Conservation (phyloP, 2,113 vertebrate genomes). For the Procavia capensis region DNA sequence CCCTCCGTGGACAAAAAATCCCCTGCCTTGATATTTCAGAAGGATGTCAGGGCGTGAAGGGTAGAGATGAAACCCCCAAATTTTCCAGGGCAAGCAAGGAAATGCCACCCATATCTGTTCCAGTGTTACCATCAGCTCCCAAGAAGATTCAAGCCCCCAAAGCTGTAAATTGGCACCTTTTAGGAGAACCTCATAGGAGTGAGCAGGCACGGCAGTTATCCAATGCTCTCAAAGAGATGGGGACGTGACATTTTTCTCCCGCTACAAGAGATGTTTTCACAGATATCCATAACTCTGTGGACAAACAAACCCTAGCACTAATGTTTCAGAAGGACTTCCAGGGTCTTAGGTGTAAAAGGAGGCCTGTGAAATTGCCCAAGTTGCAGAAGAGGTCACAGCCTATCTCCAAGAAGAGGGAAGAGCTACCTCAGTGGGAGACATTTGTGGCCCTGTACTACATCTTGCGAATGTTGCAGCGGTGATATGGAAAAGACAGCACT, state of each 20-base stretch:
- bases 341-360: slow-evolving; percentile 53
- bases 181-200: slow-evolving; percentile 61
- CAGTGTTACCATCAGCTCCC: neutral
- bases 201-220: neutral
- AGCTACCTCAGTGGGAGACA: slow-evolving; percentile 14
- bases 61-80: neutral
- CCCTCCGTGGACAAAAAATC: slow-evolving; percentile 21
- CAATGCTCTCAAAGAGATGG: neutral
- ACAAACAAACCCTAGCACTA: slow-evolving; percentile 66
- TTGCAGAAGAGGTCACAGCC: neutral
- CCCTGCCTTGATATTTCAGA: neutral
- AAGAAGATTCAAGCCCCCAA: neutral
- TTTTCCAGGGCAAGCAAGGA: neutral
- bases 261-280: neutral
- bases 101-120: neutral
- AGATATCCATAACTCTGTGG: neutral
- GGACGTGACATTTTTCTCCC: neutral
- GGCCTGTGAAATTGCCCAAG: neutral
- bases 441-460: slow-evolving; percentile 64
- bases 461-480: slow-evolving; percentile 27
- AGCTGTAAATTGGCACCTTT: slow-evolving; percentile 47
- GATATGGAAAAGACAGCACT: neutral
- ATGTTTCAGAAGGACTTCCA: slow-evolving; percentile 72
- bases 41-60: neutral
- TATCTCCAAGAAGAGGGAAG: neutral